phyloP scores from a whole-genome alignment of 2,113 vertebrate genomes.

The Ardeotis arabs region DNA sequence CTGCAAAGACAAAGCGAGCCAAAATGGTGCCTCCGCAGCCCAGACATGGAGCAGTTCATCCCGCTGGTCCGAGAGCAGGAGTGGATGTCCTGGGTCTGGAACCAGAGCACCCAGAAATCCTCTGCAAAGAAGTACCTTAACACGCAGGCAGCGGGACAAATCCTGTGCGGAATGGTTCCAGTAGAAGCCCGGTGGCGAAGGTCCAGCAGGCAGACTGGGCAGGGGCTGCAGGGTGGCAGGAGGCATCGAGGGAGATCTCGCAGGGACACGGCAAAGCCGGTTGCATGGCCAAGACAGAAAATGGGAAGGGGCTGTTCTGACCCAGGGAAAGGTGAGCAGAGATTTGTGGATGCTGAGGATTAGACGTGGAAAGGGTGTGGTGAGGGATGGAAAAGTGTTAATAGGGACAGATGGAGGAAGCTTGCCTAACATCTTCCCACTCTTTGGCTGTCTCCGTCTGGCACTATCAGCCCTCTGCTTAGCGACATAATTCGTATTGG shows the following conservation, averaged over 20 bases:
- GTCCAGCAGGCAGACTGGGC: not conserved
- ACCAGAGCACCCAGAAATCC: not conserved
- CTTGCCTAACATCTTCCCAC: conserved; percentile 24
- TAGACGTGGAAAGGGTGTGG: not conserved
- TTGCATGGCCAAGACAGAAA: not conserved
- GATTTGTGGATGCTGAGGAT: not conserved
- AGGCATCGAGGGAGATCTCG: not conserved
- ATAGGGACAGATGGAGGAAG: conserved; percentile 16
- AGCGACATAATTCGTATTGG: conserved; percentile 7
- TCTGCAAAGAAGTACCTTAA: not conserved
- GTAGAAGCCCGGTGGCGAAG: not conserved
- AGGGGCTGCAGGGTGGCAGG: not conserved
- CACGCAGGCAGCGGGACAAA: not conserved
- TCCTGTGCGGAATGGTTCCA: not conserved
- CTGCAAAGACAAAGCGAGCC: not conserved
- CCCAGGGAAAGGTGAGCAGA: not conserved
- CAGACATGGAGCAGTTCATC: not conserved
- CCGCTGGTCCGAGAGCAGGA: not conserved
- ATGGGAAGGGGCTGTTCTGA: not conserved
- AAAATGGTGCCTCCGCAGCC: not conserved
- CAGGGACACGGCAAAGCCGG: not conserved
- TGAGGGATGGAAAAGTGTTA: not conserved
- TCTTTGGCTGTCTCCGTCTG: conserved; percentile 17
- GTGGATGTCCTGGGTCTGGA: not conserved
- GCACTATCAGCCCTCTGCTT: conserved; percentile 13